Evolutionary conservation across 1,140 invertebrate species (phyloP).

Genomic region (Stegodyphus mimosarum): DNA sequence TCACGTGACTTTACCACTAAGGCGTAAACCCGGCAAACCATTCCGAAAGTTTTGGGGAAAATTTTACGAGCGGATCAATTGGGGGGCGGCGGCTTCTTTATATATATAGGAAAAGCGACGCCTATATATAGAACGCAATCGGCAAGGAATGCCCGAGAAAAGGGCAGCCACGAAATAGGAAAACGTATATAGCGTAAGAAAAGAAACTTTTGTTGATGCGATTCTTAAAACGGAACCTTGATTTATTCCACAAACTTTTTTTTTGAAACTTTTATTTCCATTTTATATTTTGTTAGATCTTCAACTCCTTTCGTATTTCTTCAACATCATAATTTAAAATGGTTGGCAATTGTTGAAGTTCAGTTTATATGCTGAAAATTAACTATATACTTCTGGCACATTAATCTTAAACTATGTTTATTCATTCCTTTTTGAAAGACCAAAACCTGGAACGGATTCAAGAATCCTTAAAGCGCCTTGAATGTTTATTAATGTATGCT

Average conservation of each 20-base stretch:
- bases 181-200: background rate
- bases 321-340: no score
- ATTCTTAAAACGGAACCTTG: conserved; percentile 43
- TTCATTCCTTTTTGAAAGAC: no score
- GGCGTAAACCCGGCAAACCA: conserved; percentile 58
- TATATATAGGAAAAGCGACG: conserved; percentile 51
- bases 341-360: no score
- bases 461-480: no score
- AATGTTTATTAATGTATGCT: no score
- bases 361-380: no score
- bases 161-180: conserved; percentile 1
- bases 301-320: no score
- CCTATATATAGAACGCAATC: conserved; percentile 46
- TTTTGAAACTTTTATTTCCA: no score
- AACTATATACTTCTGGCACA: no score
- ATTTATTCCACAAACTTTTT: conserved; percentile 6
- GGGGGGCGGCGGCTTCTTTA: conserved; percentile 41
- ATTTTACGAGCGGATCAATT: conserved; percentile 58
- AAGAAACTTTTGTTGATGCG: conserved; percentile 51
- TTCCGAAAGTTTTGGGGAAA: conserved; percentile 55
- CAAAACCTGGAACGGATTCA: no score
- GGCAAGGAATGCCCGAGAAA: conserved; percentile 34
- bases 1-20: conserved; percentile 59
- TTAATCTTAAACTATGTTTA: no score
- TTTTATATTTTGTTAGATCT: no score